These are phyloP conservation scores for Drosophila infuscata DNA, from an alignment of 2,888 invertebrate species.

Conservation along the genomic window DNA sequence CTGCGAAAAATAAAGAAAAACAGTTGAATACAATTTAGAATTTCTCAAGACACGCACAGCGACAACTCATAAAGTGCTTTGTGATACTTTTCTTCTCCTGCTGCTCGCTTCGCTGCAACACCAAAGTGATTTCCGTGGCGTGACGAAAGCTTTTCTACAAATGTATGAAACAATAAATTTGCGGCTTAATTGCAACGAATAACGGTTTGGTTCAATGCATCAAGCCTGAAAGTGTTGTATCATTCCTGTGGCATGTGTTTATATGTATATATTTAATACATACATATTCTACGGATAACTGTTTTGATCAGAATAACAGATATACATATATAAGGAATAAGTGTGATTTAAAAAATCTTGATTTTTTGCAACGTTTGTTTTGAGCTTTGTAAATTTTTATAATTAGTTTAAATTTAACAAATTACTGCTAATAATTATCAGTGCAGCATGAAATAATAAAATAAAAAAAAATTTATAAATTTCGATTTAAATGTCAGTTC, in stretches of 20 bases:
- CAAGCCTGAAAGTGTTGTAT: conserved; percentile 5
- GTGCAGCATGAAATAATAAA: neutral
- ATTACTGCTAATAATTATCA: neutral
- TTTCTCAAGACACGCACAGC: conserved; percentile 33
- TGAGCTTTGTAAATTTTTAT: neutral
- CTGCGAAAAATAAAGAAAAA: conserved; percentile 37
- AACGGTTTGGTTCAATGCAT: conserved; percentile 11
- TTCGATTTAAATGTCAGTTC: neutral
- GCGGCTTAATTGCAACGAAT: conserved; percentile 11
- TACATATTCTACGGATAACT: neutral
- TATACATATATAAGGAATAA: no score
- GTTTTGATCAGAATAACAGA: neutral
- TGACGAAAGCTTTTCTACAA: conserved; percentile 30
- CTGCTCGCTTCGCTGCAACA: neutral
- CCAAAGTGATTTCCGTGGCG: conserved; percentile 26
- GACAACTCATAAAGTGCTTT: conserved; percentile 48
- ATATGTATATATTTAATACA: neutral
- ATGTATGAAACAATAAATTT: conserved; percentile 12
- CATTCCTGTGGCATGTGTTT: neutral
- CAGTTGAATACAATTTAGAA: conserved; percentile 20
- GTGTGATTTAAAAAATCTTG: neutral
- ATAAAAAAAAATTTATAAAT: neutral
- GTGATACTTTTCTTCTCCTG: neutral
- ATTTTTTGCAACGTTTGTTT: neutral
- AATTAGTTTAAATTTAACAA: neutral